Base-by-base conservation (phyloP, 64 coral and sea anemone genomes). In the Catalaphyllia jardinei region DNA sequence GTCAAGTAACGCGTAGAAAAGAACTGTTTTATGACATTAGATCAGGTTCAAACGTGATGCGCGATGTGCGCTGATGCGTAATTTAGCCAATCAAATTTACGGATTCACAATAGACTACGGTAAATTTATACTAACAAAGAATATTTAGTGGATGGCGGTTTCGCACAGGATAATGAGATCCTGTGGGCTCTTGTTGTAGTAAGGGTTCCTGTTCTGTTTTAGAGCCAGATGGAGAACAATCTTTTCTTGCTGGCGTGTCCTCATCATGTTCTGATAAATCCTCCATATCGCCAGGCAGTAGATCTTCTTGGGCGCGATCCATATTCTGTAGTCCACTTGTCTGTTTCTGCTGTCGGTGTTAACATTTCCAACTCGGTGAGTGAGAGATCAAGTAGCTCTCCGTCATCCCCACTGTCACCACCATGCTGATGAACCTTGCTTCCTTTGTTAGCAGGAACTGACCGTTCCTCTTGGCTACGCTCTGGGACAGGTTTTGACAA, bases 151-250 rank as follows among this genome's bases (percentile, higher is more conserved):
- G 42, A 54, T 55, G 76, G 76, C 46, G 76, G 24, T 78, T 52
- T 78, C 24, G 76, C 76, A 78, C 76, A 78, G 76, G 76, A 54
- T 55, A 78, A 13, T 1, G 62, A 19, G 62, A 18, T 65, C 62
- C 62, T 6, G 5, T 18, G 5, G 9, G 31, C 74, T 76, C 74
- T 76, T 76, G 35, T 24, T 76, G 74, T 46, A 18, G 74, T 46
- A 24, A 76, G 13, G 31, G 74, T 46, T 76, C 74, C 19, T 49
- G 31, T 18, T 76, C 35, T 46, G 74, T 76, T n/a, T n/a, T n/a
- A n/a, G n/a, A n/a, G n/a, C n/a, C 9, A 76, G 74, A 46, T 49
- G 22, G 31, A 54, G 52, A 54, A 8, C 13, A 13, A 35, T 76
- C 74, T 49, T 38, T 35, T 24, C 13, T 76, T 1, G 24, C 38